Evolutionary conservation across 2,113 vertebrate species (phyloP).

Genomic region (Pangasianodon gigas): DNA sequence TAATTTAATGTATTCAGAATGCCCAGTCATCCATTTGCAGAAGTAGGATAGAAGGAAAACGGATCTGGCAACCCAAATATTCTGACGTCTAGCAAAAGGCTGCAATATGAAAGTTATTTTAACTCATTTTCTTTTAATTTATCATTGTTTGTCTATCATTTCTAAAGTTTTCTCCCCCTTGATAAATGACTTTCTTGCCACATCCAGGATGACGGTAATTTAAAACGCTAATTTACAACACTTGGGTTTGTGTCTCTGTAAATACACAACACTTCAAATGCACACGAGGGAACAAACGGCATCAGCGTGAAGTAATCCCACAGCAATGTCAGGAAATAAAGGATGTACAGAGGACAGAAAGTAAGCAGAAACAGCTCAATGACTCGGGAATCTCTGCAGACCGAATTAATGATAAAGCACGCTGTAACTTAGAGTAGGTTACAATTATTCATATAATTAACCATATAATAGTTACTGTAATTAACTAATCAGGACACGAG

Average conservation of each 20-base stretch:
- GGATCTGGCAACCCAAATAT: background rate
- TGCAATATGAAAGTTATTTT: background rate
- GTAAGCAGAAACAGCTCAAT: background rate
- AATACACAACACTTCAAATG: background rate
- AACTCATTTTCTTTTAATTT: background rate
- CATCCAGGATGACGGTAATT: background rate
- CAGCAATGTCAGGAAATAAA: background rate
- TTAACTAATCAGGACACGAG: constrained; percentile 8
- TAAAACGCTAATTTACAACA: background rate
- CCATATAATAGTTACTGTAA: constrained; percentile 18
- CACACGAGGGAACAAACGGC: background rate
- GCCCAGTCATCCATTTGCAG: background rate
- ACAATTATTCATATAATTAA: constrained; percentile 19
- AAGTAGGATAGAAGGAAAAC: too few relatives aligned
- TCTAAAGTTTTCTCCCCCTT: background rate
- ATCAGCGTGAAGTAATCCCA: background rate
- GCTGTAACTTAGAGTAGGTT: background rate
- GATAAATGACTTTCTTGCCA: background rate
- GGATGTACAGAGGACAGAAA: background rate
- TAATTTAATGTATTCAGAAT: background rate
- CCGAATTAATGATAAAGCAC: background rate
- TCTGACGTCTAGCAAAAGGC: background rate
- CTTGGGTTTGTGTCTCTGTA: background rate
- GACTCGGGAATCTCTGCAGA: background rate
- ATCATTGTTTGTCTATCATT: background rate